Conservation (phyloP, 2,797 vertebrate species). For the Mallotus villosus region DNA sequence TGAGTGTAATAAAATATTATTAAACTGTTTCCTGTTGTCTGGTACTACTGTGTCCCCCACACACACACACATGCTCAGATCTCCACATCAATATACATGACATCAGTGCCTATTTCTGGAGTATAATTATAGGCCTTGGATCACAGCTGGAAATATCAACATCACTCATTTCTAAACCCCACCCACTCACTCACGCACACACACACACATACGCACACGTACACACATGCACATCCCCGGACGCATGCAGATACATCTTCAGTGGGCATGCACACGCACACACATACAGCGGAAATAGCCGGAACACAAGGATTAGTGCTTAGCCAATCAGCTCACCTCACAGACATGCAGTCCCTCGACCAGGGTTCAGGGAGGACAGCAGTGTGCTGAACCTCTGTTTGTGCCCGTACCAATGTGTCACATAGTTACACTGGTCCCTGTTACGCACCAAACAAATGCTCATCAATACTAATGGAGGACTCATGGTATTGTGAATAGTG, state of each 20-base stretch:
- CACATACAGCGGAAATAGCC: not conserved
- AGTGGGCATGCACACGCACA: not conserved
- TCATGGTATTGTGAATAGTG: not conserved
- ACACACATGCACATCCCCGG: not conserved
- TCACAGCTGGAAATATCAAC: too few species aligned
- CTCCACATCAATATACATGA: not conserved
- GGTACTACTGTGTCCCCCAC: not conserved
- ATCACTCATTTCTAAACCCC: too few species aligned
- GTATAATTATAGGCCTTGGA: too few species aligned
- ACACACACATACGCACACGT: not conserved
- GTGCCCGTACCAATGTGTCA: too few species aligned
- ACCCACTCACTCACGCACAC: not conserved
- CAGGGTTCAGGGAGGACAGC: too few species aligned
- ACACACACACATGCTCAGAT: not conserved
- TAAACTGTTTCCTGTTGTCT: not conserved
- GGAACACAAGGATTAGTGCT: not conserved
- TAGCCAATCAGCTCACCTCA: too few species aligned
- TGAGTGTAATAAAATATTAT: slow-evolving; percentile 4
- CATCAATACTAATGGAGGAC: not conserved
- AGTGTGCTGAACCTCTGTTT: too few species aligned
- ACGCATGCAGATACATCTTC: not conserved
- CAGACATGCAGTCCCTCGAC: too few species aligned
- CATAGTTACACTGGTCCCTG: not conserved
- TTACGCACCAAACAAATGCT: not conserved
- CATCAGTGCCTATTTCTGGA: too few species aligned